These are phyloP conservation scores for Callocephalon fimbriatum DNA, from an alignment of 2,113 vertebrate genomes.

Conservation along the genomic window DNA sequence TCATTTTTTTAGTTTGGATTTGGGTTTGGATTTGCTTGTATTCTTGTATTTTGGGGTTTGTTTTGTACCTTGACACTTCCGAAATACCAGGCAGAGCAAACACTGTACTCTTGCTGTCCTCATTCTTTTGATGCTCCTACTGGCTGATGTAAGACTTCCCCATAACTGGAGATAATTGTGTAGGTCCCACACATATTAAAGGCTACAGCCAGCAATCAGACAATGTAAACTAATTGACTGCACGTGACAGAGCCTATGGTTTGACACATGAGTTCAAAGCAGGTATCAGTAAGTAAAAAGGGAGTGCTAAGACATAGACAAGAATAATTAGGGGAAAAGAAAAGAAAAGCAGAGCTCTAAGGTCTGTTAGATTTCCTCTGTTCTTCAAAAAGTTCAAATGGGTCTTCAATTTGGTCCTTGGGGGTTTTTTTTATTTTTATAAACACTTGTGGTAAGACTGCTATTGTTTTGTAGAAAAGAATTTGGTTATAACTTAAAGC, in stretches of 20 bases:
- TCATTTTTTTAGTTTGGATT: not conserved
- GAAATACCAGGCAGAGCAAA: not conserved
- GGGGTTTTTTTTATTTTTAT: conserved; percentile 13
- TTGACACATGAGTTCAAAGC: conserved; percentile 21
- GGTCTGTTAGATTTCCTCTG: conserved; percentile 29
- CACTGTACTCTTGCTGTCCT: not conserved
- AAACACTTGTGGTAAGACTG: conserved; percentile 10
- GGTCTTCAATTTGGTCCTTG: not conserved
- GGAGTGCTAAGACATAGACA: not conserved
- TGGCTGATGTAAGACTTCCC: not conserved
- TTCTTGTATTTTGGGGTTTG: not conserved
- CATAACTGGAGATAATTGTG: not conserved
- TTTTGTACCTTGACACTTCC: not conserved
- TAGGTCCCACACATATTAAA: not conserved
- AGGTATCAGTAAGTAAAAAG: conserved; percentile 8
- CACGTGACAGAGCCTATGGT: not conserved
- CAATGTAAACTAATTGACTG: not conserved
- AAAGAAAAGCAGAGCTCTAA: not conserved
- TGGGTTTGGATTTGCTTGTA: not conserved
- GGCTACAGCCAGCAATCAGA: not conserved
- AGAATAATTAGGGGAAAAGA: conserved; percentile 42
- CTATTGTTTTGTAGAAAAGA: conserved; percentile 43
- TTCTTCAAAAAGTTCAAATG: conserved; percentile 32
- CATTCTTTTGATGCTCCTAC: not conserved
- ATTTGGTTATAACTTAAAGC: conserved; percentile 43